Percentiles rank a stretch among this genome's conserved stretches.
Conservation (phyloP, 2,113 vertebrate genomes). For the Micronisus gabar region DNA sequence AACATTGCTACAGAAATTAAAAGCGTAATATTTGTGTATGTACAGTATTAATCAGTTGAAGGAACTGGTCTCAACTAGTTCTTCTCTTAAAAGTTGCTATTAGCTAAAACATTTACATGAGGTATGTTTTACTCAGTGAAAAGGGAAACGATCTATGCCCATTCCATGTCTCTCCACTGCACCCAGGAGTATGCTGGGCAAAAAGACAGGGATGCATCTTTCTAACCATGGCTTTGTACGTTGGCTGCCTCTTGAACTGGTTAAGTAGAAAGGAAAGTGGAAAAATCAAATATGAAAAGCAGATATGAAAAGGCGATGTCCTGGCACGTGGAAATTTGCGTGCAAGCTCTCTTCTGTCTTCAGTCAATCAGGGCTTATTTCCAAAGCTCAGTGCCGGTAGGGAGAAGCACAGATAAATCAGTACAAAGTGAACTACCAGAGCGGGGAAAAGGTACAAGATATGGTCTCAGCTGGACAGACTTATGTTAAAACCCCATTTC, state of each 20-base stretch:
- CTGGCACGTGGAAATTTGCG: background rate
- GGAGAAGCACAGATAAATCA: background rate
- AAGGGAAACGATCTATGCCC: background rate
- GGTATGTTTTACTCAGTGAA: background rate
- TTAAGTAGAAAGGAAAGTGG: background rate
- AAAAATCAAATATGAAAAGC: background rate
- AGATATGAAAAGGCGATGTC: background rate
- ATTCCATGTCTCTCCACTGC: too few relatives aligned
- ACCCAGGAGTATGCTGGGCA: background rate
- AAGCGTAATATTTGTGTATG: background rate
- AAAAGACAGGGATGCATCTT: background rate
- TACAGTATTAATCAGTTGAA: background rate
- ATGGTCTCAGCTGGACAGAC: background rate
- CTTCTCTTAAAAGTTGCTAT: background rate
- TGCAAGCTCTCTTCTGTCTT: background rate
- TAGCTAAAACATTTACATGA: background rate
- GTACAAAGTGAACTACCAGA: background rate
- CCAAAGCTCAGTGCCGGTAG: background rate
- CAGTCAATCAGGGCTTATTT: background rate
- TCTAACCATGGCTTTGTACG: background rate
- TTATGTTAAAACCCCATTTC: background rate
- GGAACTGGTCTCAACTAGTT: background rate
- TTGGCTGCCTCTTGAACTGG: background rate
- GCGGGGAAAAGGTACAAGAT: background rate
- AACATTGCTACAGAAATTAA: background rate